Percentiles rank a stretch among this genome's conserved stretches.
Conservation (phyloP, 2,888 invertebrate species). For the Drosophila anomelani region DNA sequence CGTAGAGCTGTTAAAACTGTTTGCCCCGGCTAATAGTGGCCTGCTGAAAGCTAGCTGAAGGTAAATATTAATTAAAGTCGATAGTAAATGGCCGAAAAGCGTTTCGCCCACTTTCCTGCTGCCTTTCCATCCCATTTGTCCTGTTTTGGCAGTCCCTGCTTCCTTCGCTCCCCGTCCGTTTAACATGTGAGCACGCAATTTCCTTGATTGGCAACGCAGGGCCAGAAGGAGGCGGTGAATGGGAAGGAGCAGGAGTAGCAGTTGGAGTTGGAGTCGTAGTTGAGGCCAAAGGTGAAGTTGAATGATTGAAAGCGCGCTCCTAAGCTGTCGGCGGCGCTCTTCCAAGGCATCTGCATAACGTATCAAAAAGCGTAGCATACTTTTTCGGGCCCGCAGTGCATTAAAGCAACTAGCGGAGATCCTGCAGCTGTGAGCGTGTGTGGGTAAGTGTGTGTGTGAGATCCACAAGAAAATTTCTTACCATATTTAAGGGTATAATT, state of each 20-base stretch:
- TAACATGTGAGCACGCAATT: slow-evolving; percentile 80
- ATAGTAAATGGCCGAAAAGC: slow-evolving; percentile 80
- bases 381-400: slow-evolving; percentile 56
- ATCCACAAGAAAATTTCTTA: background rate
- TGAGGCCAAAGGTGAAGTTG: slow-evolving; percentile 40
- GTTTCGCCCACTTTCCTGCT: slow-evolving; percentile 56
- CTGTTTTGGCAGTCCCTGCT: slow-evolving; percentile 41
- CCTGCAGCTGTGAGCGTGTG: background rate
- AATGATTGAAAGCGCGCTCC: slow-evolving; percentile 70
- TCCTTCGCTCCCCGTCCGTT: slow-evolving; percentile 45
- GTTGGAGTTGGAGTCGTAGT: slow-evolving; percentile 27
- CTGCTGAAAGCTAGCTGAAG: slow-evolving; percentile 53
- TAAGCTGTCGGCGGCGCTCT: slow-evolving; percentile 58
- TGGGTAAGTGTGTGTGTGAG: slow-evolving; percentile 1
- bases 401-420: slow-evolving; percentile 26
- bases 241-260: background rate
- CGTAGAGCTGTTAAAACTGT: slow-evolving; percentile 77
- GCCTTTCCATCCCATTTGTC: slow-evolving; percentile 48
- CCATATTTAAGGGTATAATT: background rate
- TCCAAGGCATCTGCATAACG: slow-evolving; percentile 61
- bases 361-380: slow-evolving; percentile 66
- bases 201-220: slow-evolving; percentile 75
- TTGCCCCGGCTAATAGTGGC: slow-evolving; percentile 74
- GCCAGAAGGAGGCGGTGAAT: background rate
- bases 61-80: slow-evolving; percentile 81